Percentiles rank a stretch among this genome's conserved stretches.
phyloP scores from a whole-genome alignment of 2,888 invertebrate species.

The Trimorus sp. region DNA sequence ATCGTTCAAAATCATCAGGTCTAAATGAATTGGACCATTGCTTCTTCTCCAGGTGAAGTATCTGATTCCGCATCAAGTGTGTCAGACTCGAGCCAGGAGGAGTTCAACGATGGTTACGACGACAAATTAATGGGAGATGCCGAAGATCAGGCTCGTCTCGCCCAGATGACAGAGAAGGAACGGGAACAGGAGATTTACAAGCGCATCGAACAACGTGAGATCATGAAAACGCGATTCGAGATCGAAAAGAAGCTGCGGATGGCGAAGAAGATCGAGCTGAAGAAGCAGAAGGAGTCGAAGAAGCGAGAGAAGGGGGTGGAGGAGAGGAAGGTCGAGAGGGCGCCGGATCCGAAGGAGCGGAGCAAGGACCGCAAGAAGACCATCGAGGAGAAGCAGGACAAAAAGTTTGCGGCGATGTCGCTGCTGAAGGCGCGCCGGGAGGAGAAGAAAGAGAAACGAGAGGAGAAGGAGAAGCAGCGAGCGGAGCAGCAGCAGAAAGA shows the following conservation, averaged over 20 bases:
- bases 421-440: slow-evolving; percentile 94
- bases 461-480: slow-evolving; percentile 82
- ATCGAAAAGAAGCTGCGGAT: slow-evolving; percentile 96
- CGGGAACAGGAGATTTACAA: slow-evolving; percentile 98
- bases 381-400: slow-evolving; percentile 93
- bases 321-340: slow-evolving; percentile 83
- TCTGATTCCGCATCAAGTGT: slow-evolving; percentile 86
- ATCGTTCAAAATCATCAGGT: too few relatives aligned
- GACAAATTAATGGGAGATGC: slow-evolving; percentile 99
- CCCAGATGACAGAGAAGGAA: slow-evolving; percentile 97
- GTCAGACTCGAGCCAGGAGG: slow-evolving; percentile 88
- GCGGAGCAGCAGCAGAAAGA: slow-evolving; percentile 81
- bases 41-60: slow-evolving; percentile 86
- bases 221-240: slow-evolving; percentile 96
- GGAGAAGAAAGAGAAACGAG: slow-evolving; percentile 90
- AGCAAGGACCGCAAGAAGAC: slow-evolving; percentile 94
- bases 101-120: slow-evolving; percentile 98
- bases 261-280: slow-evolving; percentile 89
- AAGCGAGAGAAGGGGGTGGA: slow-evolving; percentile 80
- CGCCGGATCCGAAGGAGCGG: slow-evolving; percentile 87
- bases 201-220: slow-evolving; percentile 96
- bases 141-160: slow-evolving; percentile 94
- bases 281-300: slow-evolving; percentile 83
- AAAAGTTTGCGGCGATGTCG: slow-evolving; percentile 96
- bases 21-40: slow-evolving; percentile 15